Percentiles rank a stretch among this genome's conserved stretches.
phyloP scores from a whole-genome alignment of 1,140 invertebrate genomes.

The Cyrtorhinus lividipennis region DNA sequence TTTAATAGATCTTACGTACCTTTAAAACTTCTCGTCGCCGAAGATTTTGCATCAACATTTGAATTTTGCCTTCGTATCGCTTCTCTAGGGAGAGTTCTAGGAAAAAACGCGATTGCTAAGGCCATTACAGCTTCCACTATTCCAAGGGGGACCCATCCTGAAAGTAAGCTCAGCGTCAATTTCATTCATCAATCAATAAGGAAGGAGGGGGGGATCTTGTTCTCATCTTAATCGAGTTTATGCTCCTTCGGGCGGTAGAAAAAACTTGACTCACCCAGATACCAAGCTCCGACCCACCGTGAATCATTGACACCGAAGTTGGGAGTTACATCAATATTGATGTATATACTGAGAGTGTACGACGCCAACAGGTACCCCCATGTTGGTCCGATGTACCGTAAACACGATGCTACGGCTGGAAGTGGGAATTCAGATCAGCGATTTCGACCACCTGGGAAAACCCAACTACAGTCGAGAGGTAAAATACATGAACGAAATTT shows the following conservation, averaged over 20 bases:
- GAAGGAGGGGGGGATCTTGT: too few relatives aligned
- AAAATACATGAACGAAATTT: too few relatives aligned
- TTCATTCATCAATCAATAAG: too few relatives aligned
- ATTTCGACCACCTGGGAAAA: too few relatives aligned
- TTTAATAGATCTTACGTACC: background rate
- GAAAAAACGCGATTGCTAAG: slow-evolving; percentile 22
- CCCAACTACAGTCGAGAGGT: too few relatives aligned
- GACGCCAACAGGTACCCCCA: slow-evolving; percentile 26
- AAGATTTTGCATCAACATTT: too few relatives aligned
- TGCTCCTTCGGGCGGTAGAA: too few relatives aligned
- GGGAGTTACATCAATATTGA: slow-evolving; percentile 19
- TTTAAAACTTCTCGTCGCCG: background rate
- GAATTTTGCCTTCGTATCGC: slow-evolving; percentile 14
- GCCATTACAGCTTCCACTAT: slow-evolving; percentile 19
- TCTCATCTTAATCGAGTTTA: too few relatives aligned
- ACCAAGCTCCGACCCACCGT: slow-evolving; percentile 33
- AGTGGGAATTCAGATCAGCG: background rate
- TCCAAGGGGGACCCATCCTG: slow-evolving; percentile 26
- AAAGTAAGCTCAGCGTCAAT: too few relatives aligned
- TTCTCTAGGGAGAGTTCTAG: slow-evolving; percentile 22
- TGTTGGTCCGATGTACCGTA: slow-evolving; percentile 29
- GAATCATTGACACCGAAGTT: slow-evolving; percentile 27
- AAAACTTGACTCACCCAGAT: slow-evolving; percentile 28
- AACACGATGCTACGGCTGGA: slow-evolving; percentile 23
- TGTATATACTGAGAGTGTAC: slow-evolving; percentile 22